These are phyloP conservation scores for Dioctria rufipes DNA, from an alignment of 2,888 invertebrate genomes.

Conservation along the genomic window DNA sequence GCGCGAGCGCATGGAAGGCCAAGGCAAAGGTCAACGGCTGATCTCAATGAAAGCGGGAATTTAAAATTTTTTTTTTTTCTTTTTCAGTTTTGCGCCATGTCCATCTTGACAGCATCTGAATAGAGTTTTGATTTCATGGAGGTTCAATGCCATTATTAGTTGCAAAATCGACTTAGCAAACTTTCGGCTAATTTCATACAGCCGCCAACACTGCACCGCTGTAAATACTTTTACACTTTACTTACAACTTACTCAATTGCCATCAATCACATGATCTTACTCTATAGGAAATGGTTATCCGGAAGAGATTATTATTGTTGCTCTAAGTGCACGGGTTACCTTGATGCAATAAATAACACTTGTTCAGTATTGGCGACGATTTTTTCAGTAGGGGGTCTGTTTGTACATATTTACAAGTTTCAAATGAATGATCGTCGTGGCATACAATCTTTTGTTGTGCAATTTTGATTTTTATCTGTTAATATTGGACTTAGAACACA, in stretches of 20 bases:
- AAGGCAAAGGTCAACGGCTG: slow-evolving; percentile 34
- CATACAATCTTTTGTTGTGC: too few species aligned
- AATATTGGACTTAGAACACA: too few species aligned
- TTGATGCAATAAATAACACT: slow-evolving; percentile 17
- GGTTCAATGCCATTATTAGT: slow-evolving; percentile 7
- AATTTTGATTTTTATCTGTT: too few species aligned
- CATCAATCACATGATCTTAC: slow-evolving; percentile 18
- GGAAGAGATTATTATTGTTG: slow-evolving; percentile 19
- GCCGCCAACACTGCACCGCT: not conserved
- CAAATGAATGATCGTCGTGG: too few species aligned
- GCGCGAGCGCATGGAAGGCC: slow-evolving; percentile 3
- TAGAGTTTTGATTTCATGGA: slow-evolving; percentile 17
- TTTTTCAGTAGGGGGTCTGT: too few species aligned
- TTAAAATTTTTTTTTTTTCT: not conserved
- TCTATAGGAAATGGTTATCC: slow-evolving; percentile 10
- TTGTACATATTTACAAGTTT: too few species aligned
- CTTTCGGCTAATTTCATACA: too few species aligned
- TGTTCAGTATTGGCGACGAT: not conserved
- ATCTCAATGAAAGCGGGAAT: slow-evolving; percentile 9
- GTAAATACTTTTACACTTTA: not conserved
- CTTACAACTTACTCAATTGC: slow-evolving; percentile 7
- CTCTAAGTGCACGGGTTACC: slow-evolving; percentile 12
- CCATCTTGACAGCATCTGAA: slow-evolving; percentile 14
- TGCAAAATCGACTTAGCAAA: not conserved
- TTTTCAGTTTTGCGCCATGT: slow-evolving; percentile 1